Evolutionary conservation across 2,113 vertebrate genomes (phyloP).

Genomic region (Notarius quadriscutis): DNA sequence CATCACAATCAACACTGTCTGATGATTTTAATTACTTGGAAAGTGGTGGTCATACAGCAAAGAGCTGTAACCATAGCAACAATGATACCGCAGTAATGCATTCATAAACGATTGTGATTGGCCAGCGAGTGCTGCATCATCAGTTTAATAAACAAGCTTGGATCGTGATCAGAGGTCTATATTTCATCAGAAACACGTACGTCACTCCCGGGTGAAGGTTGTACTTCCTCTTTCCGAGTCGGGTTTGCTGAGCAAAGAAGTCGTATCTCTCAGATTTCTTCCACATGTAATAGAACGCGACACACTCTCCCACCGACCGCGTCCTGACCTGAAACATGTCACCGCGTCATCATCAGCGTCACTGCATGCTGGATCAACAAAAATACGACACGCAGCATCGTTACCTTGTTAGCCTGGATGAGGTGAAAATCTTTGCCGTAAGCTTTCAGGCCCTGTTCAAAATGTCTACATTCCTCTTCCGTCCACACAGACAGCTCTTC

Average conservation of each 20-base stretch:
- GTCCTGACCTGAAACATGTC: conserved; percentile 85
- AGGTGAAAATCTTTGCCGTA: conserved; percentile 98
- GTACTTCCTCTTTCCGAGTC: conserved; percentile 98
- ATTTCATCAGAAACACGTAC: conserved; percentile 73
- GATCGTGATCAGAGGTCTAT: not conserved
- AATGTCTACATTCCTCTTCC: conserved; percentile 97
- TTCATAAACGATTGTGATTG: not conserved
- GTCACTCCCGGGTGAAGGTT: conserved; percentile 98
- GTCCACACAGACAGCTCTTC: conserved; percentile 97
- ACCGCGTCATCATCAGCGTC: not conserved
- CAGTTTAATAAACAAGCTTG: not conserved
- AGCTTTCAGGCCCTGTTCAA: conserved; percentile 96
- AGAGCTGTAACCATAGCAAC: not conserved
- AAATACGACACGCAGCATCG: not conserved
- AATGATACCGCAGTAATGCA: not conserved
- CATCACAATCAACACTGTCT: not conserved
- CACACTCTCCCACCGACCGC: conserved; percentile 96
- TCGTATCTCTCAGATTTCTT: conserved; percentile 99
- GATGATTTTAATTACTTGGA: too few species aligned
- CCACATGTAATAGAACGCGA: conserved; percentile 99
- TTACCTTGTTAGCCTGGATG: conserved; percentile 98
- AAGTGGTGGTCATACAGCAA: not conserved
- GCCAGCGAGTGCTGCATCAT: not conserved
- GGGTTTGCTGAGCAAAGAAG: conserved; percentile 98
- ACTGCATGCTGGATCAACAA: accelerated